phyloP scores from a whole-genome alignment of 2,113 vertebrate species.

The Columbina picui region DNA sequence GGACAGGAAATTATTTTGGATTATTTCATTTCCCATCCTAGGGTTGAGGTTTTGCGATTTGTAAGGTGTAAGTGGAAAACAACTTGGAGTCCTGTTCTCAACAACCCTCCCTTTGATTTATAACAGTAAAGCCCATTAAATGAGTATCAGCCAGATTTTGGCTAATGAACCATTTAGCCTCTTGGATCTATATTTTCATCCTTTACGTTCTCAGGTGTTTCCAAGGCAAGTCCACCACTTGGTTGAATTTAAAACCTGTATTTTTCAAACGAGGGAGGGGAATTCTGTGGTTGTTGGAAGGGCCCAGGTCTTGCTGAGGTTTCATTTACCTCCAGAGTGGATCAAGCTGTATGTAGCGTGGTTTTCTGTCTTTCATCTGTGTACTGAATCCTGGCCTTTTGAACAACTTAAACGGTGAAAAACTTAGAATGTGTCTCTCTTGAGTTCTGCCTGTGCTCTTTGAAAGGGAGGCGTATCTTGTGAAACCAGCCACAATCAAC shows the following conservation, averaged over 20 bases:
- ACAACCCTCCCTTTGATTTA: not conserved
- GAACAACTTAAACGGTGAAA: not conserved
- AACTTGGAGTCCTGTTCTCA: not conserved
- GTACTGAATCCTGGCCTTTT: not conserved
- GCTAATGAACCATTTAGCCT: not conserved
- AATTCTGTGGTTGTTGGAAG: not conserved
- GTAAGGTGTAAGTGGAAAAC: not conserved
- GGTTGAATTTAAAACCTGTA: not conserved
- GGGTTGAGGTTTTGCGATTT: not conserved
- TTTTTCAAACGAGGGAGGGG: not conserved
- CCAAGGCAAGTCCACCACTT: not conserved
- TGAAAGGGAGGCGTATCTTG: not conserved
- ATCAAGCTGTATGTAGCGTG: not conserved
- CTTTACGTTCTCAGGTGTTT: not conserved
- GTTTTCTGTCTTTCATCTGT: not conserved
- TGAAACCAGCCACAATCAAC: not conserved
- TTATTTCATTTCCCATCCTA: not conserved
- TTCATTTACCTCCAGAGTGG: not conserved
- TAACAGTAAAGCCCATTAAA: not conserved
- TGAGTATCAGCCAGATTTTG: not conserved
- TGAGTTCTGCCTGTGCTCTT: not conserved
- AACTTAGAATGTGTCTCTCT: not conserved
- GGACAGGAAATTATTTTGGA: not conserved
- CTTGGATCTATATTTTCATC: not conserved
- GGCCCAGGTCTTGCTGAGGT: not conserved